Evolutionary conservation across 92 coral and sea anemone species (phyloP).

Genomic region (Umimayanthus chanpuru): DNA sequence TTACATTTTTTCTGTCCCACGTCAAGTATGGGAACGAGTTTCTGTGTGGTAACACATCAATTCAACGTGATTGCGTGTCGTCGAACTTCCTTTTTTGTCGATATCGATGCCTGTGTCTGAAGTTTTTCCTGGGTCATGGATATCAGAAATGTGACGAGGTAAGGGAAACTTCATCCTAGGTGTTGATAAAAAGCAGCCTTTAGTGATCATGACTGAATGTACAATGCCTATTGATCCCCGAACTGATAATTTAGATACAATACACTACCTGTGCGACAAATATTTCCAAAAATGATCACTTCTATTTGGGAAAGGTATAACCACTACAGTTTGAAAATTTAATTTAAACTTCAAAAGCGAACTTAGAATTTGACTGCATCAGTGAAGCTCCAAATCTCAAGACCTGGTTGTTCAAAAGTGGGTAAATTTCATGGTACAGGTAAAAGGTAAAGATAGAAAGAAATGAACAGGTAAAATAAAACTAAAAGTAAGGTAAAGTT

Average conservation of each 20-base stretch:
- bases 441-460: too few species aligned
- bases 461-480: too few species aligned
- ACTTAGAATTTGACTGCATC: too few species aligned
- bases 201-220: not conserved
- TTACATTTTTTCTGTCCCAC: too few species aligned
- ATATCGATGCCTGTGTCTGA: not conserved
- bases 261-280: not conserved
- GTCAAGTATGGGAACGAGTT: not conserved
- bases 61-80: not conserved
- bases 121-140: slow-evolving; percentile 27
- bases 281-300: not conserved
- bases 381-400: too few species aligned
- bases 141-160: slow-evolving; percentile 13
- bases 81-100: not conserved
- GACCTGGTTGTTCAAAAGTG: too few species aligned
- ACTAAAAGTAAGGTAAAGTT: too few species aligned
- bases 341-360: too few species aligned
- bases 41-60: not conserved
- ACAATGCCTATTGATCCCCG: not conserved
- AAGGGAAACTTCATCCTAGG: not conserved
- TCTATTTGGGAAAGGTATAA: too few species aligned
- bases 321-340: too few species aligned
- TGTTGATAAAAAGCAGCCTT: not conserved
- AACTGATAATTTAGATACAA: too few species aligned
- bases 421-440: too few species aligned